These are phyloP conservation scores for Drymonia ruficornis DNA, from an alignment of 2,888 invertebrate species.

Conservation along the genomic window DNA sequence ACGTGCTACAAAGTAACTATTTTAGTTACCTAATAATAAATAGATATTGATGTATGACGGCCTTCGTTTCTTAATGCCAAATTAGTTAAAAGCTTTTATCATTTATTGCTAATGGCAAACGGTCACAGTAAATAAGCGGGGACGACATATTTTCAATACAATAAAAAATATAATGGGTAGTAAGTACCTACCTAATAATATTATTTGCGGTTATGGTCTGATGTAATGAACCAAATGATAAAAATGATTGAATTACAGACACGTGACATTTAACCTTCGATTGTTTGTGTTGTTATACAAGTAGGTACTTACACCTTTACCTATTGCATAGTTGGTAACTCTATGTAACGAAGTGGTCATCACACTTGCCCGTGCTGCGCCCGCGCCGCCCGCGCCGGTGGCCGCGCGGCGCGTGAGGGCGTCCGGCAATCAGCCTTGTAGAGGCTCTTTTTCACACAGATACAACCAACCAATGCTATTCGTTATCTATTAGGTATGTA, in stretches of 20 bases:
- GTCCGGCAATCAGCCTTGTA: slow-evolving; percentile 38
- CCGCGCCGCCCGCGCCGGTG: not conserved
- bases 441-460: slow-evolving; percentile 52
- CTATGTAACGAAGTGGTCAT: not conserved
- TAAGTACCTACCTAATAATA: slow-evolving; percentile 6
- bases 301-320: not conserved
- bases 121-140: slow-evolving; percentile 14
- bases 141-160: too few relatives aligned
- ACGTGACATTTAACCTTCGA: slow-evolving; percentile 21
- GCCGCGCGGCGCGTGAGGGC: slow-evolving; percentile 5
- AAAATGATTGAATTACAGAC: slow-evolving; percentile 22
- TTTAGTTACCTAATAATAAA: slow-evolving; percentile 51
- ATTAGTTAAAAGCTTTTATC: slow-evolving; percentile 52
- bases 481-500: slow-evolving; percentile 47
- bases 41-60: slow-evolving; percentile 58
- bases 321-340: slow-evolving; percentile 1
- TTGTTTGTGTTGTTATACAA: slow-evolving; percentile 18
- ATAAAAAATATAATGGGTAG: too few relatives aligned
- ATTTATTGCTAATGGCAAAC: slow-evolving; percentile 26
- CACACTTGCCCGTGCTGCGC: not conserved
- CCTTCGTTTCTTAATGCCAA: slow-evolving; percentile 59
- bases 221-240: slow-evolving; percentile 20
- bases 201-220: slow-evolving; percentile 26
- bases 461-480: slow-evolving; percentile 45
- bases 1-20: slow-evolving; percentile 38